A percentile compares a stretch with the other conserved stretches of the same genome.
Evolutionary conservation across 2,888 invertebrate genomes (phyloP).

Genomic region (Sinotaia quadrata): DNA sequence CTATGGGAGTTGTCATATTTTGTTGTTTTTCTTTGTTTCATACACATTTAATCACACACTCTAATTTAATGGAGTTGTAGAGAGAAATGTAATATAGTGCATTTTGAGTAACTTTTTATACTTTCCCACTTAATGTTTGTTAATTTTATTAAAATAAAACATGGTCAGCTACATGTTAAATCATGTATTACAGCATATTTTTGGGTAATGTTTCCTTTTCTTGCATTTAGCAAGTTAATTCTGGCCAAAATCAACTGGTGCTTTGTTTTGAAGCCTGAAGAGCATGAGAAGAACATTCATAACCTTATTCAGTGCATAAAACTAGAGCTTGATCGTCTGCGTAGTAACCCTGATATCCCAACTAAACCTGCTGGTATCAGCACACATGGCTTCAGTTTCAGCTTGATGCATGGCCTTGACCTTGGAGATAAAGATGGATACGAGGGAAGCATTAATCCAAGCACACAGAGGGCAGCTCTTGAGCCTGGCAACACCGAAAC

Average conservation of each 20-base stretch:
- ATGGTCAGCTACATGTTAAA: no score
- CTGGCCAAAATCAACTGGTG: conserved; percentile 66
- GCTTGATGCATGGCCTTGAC: conserved; percentile 27
- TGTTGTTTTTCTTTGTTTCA: no score
- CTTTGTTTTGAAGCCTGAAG: conserved; percentile 54
- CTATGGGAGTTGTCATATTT: no score
- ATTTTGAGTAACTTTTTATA: no score
- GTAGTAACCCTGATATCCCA: background rate
- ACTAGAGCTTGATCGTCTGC: conserved; percentile 28
- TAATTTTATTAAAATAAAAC: background rate
- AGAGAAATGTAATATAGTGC: no score
- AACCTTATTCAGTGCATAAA: conserved; percentile 43
- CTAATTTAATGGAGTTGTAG: no score
- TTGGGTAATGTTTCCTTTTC: no score
- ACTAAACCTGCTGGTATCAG: background rate
- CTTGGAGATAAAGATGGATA: conserved; percentile 22
- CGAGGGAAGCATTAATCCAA: conserved; percentile 5
- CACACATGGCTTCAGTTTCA: conserved; percentile 41
- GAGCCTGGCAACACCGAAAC: background rate
- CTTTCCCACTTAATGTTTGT: background rate
- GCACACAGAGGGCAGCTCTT: background rate
- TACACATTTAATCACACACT: no score
- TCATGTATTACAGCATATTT: background rate
- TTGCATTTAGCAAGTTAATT: conserved; percentile 55
- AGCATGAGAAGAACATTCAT: conserved; percentile 44